phyloP scores from a whole-genome alignment of 2,888 invertebrate genomes.

The Chrysotoxum bicinctum region DNA sequence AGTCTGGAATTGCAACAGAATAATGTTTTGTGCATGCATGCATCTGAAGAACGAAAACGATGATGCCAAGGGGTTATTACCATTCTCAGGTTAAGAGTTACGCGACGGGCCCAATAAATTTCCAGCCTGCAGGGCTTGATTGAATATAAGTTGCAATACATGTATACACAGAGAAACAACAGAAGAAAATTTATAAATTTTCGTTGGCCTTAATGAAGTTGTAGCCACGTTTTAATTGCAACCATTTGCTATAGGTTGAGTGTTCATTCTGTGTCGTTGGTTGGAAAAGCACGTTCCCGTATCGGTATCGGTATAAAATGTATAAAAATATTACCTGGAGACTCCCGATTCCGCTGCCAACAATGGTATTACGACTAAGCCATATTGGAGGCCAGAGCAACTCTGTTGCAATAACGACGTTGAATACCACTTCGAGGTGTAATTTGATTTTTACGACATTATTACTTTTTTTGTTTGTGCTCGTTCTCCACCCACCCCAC shows the following conservation, averaged over 20 bases:
- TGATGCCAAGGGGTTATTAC: conserved; percentile 38
- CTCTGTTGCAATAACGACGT: conserved; percentile 48
- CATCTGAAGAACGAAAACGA: neutral
- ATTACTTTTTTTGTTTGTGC: neutral
- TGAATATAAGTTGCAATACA: neutral
- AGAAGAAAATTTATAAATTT: conserved; percentile 32
- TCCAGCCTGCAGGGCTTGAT: conserved; percentile 8
- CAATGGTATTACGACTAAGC: conserved; percentile 2
- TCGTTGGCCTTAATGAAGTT: conserved; percentile 67
- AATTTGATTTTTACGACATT: conserved; percentile 71
- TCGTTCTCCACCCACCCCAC: neutral
- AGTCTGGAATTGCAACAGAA: conserved; percentile 50
- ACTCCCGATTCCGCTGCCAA: conserved; percentile 6
- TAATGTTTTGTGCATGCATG: conserved; percentile 45
- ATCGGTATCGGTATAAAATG: neutral
- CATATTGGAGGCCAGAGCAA: conserved; percentile 20
- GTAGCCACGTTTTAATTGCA: conserved; percentile 70
- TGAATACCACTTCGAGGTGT: conserved; percentile 48
- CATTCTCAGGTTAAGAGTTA: conserved; percentile 58
- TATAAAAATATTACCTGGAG: conserved; percentile 19
- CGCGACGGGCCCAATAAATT: conserved; percentile 34
- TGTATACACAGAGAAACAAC: neutral
- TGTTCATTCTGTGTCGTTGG: conserved; percentile 54
- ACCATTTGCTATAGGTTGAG: conserved; percentile 49
- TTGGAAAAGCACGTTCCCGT: conserved; percentile 53